A percentile compares a stretch with the other conserved stretches of the same genome.
Conservation (phyloP, 2,888 invertebrate genomes). For the Cheilosia scutellata region DNA sequence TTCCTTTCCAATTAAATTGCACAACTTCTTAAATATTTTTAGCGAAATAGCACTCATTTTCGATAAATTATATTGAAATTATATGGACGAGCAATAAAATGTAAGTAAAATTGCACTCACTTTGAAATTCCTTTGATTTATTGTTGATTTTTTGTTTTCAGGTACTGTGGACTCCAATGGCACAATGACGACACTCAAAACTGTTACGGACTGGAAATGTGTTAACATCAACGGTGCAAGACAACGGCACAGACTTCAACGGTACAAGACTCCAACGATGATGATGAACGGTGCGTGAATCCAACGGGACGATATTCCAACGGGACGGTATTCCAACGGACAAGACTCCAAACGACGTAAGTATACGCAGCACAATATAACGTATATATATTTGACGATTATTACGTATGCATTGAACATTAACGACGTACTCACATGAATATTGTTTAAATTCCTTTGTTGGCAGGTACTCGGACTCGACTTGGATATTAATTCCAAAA, state of each 20-base stretch:
- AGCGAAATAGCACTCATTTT: constrained; percentile 3
- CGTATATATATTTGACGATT: too few species aligned
- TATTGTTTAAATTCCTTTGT: too few species aligned
- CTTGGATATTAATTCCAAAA: too few species aligned
- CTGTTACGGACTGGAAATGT: too few species aligned
- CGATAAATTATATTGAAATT: not conserved
- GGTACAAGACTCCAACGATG: not conserved
- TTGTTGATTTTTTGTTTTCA: constrained; percentile 4
- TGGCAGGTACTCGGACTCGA: too few species aligned
- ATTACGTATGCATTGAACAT: too few species aligned
- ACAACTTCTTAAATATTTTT: constrained; percentile 5
- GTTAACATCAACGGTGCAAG: too few species aligned
- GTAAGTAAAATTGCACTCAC: constrained; percentile 16
- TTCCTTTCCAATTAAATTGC: not conserved
- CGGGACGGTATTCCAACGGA: not conserved
- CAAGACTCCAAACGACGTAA: not conserved
- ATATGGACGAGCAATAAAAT: not conserved
- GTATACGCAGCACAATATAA: too few species aligned
- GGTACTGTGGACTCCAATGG: constrained; percentile 1
- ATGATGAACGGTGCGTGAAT: not conserved
- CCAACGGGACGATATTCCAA: constrained; percentile 4
- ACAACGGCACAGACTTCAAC: too few species aligned
- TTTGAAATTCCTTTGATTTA: not conserved
- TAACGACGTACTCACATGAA: too few species aligned
- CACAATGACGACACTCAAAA: not conserved